Base-by-base conservation (phyloP, 2,888 invertebrate genomes). In the Folsomia manolachei region DNA sequence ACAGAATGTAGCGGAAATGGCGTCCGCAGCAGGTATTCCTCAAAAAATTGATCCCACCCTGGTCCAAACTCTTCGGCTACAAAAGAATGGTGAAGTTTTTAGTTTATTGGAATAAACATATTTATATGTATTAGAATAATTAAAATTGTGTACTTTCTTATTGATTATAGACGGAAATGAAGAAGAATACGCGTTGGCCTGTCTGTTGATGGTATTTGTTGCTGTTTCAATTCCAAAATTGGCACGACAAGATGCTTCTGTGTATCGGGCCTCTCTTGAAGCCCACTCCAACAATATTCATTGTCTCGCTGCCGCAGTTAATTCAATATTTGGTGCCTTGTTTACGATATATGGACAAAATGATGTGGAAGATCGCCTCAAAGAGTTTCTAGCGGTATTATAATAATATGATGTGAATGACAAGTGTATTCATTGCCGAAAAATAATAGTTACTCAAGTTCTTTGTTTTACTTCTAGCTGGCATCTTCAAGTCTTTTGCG, bases 221-320 rank as follows among this genome's bases (percentile, higher is more conserved):
- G 98, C 99, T 0, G 97, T 99, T 19, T 95, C 97, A 0, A 91
- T 99, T 80, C 98, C 98, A 1, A 93, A 95, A 84, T 87, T 99
- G 66, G 97, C 98, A 1, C 89, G 92, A 73, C 92, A 90, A 81
- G 97, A 97, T 74, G 90, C 90, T 69, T 94, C 96, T 0, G 93
- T 94, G 82, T 94, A 94, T 83, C 87, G 93, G 72, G 92, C 94
- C 0, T 92, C 93, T 0, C 85, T 93, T 72, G 91, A 93, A 86
- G 97, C 96, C 0, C 97, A 99, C 83, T 90, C 94, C n/a, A 99
- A 99, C 85, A 99, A 99, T 84, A 95, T 95, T 75, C 99, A 99
- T 84, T 99, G 99, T 83, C 92, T 99, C 88, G 96, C 98, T 0
- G 90, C 94, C 62, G 97, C 97, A 0, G 93, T 98, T 53, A 97